Percentiles rank a stretch among this genome's conserved stretches.
Conservation (phyloP, 2,113 vertebrate genomes). For the Lonchura striata region DNA sequence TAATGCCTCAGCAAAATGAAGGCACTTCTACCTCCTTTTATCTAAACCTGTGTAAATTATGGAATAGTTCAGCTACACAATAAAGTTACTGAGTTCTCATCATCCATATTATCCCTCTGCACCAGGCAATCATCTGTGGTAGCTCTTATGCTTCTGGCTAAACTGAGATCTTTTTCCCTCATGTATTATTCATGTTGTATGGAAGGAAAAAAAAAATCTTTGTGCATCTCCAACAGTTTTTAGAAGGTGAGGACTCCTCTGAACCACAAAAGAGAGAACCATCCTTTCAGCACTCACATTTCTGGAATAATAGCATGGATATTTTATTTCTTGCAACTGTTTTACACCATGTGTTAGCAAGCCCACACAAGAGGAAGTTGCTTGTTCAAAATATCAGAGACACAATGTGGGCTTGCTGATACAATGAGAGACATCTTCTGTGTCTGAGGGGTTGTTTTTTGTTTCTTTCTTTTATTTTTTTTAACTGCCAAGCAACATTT, state of each 20-base stretch:
- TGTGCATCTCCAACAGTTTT: neutral
- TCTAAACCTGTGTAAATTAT: neutral
- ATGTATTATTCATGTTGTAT: neutral
- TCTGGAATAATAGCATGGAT: neutral
- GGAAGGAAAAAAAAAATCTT: neutral
- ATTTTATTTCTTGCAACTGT: neutral
- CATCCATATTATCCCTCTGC: neutral
- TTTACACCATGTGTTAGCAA: constrained; percentile 4
- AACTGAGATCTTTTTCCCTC: neutral
- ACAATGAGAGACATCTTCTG: neutral
- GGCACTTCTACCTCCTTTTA: neutral
- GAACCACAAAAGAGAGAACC: neutral
- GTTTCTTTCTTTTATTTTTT: fast-evolving
- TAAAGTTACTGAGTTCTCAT: neutral
- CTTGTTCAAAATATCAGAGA: neutral
- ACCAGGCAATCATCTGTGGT: neutral
- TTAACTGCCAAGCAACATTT: neutral
- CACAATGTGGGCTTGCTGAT: neutral
- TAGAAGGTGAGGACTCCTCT: neutral
- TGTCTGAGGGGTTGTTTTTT: neutral
- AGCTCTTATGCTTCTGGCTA: neutral
- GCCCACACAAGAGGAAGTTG: neutral
- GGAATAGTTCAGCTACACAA: neutral
- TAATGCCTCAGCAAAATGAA: neutral
- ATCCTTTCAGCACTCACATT: neutral